Evolutionary conservation across 2,797 vertebrate genomes (phyloP), one percentile per base, ranked within the genome.

Genomic region (Leptodactylus fallax): DNA sequence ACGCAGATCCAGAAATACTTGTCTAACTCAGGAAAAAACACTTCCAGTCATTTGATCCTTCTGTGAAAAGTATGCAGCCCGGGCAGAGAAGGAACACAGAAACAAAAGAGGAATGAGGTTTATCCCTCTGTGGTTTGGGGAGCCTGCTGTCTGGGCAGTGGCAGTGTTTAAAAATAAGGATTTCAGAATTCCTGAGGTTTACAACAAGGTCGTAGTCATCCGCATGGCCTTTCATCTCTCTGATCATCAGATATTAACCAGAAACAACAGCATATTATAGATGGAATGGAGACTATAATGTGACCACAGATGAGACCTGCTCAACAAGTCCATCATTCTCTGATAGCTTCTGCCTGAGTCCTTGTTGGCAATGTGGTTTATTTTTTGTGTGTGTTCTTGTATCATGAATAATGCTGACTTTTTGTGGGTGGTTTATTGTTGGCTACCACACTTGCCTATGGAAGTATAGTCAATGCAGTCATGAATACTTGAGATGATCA

Each of bases 1-100:
- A 51, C 27, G 2, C 53, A 85, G 85, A 79, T 86, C 77, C 63
- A 86, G 76, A 86, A 86, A 86, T 86, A 86, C 77, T 79, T 79
- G 85, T 69, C 76, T 86, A 77, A 65, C 51, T 71, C 85, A 53
- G 86, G 60, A 83, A 77, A 87, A 87, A 83, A 69, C 81, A 83
- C 81, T 87, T 58, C 60, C 80, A 87, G 81, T 78, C 77, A 87
- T 87, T 87, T 87, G 86, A 87, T 87, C 86, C 61, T n/a, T 71
- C 49, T 83, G n/a, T 78, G 60, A 78, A 36, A 87, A 87, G 58
- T 87, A 87, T 87, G 72, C 60, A 19, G 60, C 49, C 19, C 17
- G 72, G 86, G 56, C 80, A 79, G 81, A 79, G 72, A 83, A 78
- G 53, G 86, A 87, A 87, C 81, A 58, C 25, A 63, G n/a, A 56